Evolutionary conservation across 2,888 invertebrate genomes (phyloP).

Genomic region (Drosophila meridionalis): DNA sequence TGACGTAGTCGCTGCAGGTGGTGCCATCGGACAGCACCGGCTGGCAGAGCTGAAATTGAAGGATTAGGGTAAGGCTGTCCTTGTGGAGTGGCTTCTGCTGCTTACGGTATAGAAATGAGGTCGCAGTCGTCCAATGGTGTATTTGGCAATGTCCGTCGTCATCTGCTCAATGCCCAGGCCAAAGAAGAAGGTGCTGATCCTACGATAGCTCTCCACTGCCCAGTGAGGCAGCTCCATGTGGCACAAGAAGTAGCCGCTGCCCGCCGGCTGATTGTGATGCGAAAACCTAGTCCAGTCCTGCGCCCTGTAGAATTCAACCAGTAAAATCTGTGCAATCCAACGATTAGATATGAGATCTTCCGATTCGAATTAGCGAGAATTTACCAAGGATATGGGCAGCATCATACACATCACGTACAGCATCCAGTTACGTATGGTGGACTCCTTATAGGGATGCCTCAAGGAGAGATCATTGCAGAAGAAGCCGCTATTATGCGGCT

Average conservation of each 20-base stretch:
- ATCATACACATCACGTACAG: conserved; percentile 91
- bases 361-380: rapidly evolving
- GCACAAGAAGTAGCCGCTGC: conserved; percentile 86
- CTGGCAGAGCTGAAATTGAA: conserved; percentile 88
- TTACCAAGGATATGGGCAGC: conserved; percentile 90
- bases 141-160: conserved; percentile 96
- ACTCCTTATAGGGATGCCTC: conserved; percentile 93
- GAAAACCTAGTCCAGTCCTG: conserved; percentile 46
- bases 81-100: not conserved
- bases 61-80: not conserved
- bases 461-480: conserved; percentile 98
- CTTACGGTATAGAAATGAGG: conserved; percentile 95
- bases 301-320: conserved; percentile 88
- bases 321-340: conserved; percentile 87
- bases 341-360: not conserved
- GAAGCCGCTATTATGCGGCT: conserved; percentile 94
- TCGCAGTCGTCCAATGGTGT: conserved; percentile 94
- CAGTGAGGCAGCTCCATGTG: conserved; percentile 88
- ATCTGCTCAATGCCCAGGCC: conserved; percentile 94
- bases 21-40: conserved; percentile 87
- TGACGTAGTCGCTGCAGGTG: conserved; percentile 87
- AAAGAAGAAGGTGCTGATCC: conserved; percentile 93
- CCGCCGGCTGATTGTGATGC: conserved; percentile 66
- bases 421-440: conserved; percentile 92
- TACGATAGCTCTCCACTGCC: conserved; percentile 90